phyloP scores from a whole-genome alignment of 2,888 invertebrate species.

The Actias luna region DNA sequence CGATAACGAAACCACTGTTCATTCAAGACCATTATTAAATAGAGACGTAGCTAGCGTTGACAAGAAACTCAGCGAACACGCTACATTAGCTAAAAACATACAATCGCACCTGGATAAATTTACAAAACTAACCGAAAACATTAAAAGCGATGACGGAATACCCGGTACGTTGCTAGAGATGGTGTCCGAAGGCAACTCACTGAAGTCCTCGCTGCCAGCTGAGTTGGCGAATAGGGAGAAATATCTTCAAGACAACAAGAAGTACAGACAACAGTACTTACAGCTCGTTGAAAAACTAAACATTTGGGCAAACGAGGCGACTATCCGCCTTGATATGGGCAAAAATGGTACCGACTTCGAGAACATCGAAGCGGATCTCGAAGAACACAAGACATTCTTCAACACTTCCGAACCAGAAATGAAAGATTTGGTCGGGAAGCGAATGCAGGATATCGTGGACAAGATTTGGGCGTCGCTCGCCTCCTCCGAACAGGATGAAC shows the following conservation, averaged over 20 bases:
- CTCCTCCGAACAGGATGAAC: conserved; percentile 90
- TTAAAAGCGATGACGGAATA: conserved; percentile 89
- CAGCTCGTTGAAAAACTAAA: conserved; percentile 89
- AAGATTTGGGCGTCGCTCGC: conserved; percentile 94
- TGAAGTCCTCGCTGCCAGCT: conserved; percentile 88
- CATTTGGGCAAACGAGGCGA: conserved; percentile 92
- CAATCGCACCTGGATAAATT: conserved; percentile 86
- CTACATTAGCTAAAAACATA: conserved; percentile 85
- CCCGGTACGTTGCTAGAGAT: conserved; percentile 91
- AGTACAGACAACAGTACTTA: conserved; percentile 88
- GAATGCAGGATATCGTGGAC: conserved; percentile 91
- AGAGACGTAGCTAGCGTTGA: conserved; percentile 90
- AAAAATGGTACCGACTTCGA: conserved; percentile 94
- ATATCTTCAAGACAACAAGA: conserved; percentile 90
- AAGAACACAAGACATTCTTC: conserved; percentile 94
- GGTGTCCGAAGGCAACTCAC: conserved; percentile 91
- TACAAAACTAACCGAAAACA: conserved; percentile 85
- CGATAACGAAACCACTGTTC: conserved; percentile 89
- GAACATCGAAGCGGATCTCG: conserved; percentile 90
- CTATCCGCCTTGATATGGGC: conserved; percentile 87
- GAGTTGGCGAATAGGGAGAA: conserved; percentile 91
- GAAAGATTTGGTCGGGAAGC: conserved; percentile 89
- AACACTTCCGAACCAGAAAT: conserved; percentile 87
- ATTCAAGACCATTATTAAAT: conserved; percentile 90
- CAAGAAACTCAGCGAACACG: conserved; percentile 89